Conservation (phyloP, 2,888 invertebrate genomes). For the Brenthis hecate region DNA sequence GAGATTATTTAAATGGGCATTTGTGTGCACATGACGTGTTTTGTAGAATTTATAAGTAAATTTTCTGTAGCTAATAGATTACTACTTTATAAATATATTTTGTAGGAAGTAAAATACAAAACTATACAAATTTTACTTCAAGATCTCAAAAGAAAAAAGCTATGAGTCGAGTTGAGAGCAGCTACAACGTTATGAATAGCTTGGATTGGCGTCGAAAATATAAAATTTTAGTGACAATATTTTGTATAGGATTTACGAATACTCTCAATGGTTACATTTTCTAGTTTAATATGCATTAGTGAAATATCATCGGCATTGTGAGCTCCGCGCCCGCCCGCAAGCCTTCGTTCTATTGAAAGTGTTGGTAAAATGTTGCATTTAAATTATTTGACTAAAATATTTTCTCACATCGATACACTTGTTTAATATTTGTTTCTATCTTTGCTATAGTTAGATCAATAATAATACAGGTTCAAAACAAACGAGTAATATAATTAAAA, state of each 20-base stretch:
- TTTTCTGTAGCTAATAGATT: no score
- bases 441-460: neutral
- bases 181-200: neutral
- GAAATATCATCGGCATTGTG: conserved; percentile 23
- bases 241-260: conserved; percentile 12
- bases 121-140: neutral
- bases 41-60: no score
- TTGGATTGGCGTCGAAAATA: neutral
- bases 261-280: conserved; percentile 22
- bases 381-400: conserved; percentile 4
- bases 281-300: conserved; percentile 27
- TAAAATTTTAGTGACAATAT: conserved; percentile 1
- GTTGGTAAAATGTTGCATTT: conserved; percentile 8
- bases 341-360: conserved; percentile 1
- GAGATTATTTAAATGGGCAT: no score
- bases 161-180: neutral
- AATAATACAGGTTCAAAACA: no score
- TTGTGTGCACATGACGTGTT: no score
- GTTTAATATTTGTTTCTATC: conserved; percentile 7
- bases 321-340: neutral
- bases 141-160: neutral
- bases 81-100: no score
- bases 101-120: neutral
- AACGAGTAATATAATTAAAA: no score
- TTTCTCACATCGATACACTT: conserved; percentile 4